A percentile compares a stretch with the other conserved stretches of the same genome.
These are phyloP conservation scores for Ptiloglossa arizonensis DNA, from an alignment of 1,140 invertebrate species.

Conservation along the genomic window DNA sequence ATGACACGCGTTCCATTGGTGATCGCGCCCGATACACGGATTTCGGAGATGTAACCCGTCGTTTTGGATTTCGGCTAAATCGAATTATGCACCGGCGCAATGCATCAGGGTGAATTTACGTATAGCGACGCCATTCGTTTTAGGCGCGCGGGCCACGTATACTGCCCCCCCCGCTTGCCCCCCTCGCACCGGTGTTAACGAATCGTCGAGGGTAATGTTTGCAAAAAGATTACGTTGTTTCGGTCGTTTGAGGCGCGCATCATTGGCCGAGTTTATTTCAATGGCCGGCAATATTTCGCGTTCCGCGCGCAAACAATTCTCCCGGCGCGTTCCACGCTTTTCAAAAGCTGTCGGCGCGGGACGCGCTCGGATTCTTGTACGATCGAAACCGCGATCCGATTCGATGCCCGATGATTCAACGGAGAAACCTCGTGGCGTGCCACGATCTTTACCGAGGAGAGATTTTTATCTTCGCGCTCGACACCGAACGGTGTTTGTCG, in stretches of 20 bases:
- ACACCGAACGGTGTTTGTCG: too few relatives aligned
- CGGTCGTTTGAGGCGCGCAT: neutral
- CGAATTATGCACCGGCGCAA: constrained; percentile 50
- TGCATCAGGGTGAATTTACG: constrained; percentile 42
- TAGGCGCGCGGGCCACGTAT: neutral
- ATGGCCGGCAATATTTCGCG: neutral
- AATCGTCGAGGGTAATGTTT: neutral
- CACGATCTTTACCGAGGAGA: too few relatives aligned
- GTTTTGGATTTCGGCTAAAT: constrained; percentile 54
- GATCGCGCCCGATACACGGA: constrained; percentile 8
- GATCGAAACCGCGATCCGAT: too few relatives aligned
- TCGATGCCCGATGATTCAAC: too few relatives aligned
- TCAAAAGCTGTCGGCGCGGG: too few relatives aligned
- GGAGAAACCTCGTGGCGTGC: too few relatives aligned
- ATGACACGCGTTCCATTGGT: constrained; percentile 35
- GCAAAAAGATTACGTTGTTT: constrained; percentile 18
- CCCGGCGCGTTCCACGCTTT: too few relatives aligned
- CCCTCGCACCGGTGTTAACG: neutral
- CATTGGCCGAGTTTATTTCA: neutral
- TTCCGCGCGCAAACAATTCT: neutral
- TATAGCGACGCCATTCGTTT: neutral
- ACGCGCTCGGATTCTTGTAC: too few relatives aligned
- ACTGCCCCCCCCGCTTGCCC: too few relatives aligned
- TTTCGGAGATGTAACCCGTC: constrained; percentile 28
- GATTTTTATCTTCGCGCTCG: too few relatives aligned